Conservation (phyloP, 2,797 vertebrate species). For the Sebastes taczanowskii region DNA sequence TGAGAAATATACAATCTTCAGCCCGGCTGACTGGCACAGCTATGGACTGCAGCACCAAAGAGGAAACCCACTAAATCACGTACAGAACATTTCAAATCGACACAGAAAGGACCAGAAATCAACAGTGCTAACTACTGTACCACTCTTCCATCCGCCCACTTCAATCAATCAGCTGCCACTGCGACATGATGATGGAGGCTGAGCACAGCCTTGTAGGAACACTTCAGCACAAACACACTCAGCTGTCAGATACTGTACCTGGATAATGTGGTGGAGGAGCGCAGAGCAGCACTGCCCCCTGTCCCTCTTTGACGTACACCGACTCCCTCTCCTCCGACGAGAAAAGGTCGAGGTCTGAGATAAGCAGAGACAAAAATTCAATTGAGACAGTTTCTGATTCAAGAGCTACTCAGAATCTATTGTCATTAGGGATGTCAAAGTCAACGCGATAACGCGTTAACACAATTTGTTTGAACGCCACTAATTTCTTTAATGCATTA, state of each 20-base stretch:
- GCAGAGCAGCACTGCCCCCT: conserved; percentile 94
- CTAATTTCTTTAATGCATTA: too few species aligned
- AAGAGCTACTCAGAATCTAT: background rate
- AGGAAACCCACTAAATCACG: background rate
- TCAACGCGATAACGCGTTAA: too few species aligned
- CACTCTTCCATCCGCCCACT: background rate
- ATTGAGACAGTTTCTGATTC: background rate
- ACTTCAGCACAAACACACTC: background rate
- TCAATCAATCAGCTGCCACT: background rate
- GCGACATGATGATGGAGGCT: background rate
- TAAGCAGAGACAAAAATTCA: conserved; percentile 10
- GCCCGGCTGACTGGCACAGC: background rate
- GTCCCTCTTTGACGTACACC: conserved; percentile 91
- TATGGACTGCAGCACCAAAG: background rate
- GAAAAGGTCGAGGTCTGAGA: conserved; percentile 92
- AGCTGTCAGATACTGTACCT: conserved; percentile 80
- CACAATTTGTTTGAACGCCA: too few species aligned
- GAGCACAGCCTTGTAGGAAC: background rate
- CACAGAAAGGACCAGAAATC: background rate
- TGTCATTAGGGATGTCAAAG: background rate
- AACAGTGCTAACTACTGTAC: background rate
- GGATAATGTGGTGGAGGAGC: conserved; percentile 92
- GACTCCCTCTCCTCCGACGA: conserved; percentile 91
- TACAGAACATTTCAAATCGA: background rate
- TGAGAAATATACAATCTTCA: background rate